Conservation (phyloP, 2,797 vertebrate species). For the Coranthus polyacanthus region DNA sequence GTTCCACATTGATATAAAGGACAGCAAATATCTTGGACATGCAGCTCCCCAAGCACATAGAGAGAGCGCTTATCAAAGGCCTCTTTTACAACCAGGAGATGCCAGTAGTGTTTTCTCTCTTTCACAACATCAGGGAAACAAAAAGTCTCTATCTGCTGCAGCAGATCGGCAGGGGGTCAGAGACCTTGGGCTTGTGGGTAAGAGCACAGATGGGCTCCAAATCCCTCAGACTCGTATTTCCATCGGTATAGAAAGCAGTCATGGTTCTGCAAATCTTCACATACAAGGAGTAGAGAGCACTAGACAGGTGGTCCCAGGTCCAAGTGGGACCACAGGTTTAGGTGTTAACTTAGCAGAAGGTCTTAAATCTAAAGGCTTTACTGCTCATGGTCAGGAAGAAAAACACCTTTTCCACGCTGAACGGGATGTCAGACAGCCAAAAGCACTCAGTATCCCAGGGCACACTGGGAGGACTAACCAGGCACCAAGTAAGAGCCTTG, state of each 20-base stretch:
- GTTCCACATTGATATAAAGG: constrained; percentile 10
- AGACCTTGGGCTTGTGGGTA: constrained; percentile 16
- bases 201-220: constrained; percentile 23
- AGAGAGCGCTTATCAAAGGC: constrained; percentile 25
- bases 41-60: constrained; percentile 15
- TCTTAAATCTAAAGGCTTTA: constrained; percentile 42
- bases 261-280: constrained; percentile 13
- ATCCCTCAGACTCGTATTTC: constrained; percentile 27
- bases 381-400: constrained; percentile 37
- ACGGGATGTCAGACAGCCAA: constrained; percentile 39
- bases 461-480: constrained; percentile 58
- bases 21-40: constrained; percentile 30
- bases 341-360: constrained; percentile 20
- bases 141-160: constrained; percentile 19
- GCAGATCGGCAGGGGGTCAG: constrained; percentile 16
- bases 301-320: constrained; percentile 21
- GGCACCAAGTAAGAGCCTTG: constrained; percentile 63
- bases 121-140: constrained; percentile 18
- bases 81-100: constrained; percentile 39
- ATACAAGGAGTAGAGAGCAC: constrained; percentile 20
- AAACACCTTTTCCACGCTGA: constrained; percentile 42
- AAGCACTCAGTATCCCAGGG: constrained; percentile 48
- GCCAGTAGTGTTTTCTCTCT: constrained; percentile 8
- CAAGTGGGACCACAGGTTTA: constrained; percentile 37
- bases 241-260: constrained; percentile 33